Conservation (phyloP, 2,797 vertebrate species). For the Gila robusta region DNA sequence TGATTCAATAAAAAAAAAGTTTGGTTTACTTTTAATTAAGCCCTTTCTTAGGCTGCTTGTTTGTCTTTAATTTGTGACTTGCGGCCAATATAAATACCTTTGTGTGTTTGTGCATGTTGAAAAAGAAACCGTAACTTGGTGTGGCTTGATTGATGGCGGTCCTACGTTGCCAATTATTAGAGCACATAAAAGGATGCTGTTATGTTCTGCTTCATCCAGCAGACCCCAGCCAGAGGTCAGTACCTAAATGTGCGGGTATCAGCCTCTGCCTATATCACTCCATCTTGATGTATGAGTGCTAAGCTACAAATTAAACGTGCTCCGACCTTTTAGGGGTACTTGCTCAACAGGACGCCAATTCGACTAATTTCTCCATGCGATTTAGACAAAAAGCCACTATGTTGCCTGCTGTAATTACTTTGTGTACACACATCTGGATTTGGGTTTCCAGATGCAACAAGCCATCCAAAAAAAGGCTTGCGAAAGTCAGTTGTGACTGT, state of each 20-base stretch:
- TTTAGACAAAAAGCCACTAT: conserved; percentile 84
- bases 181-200: conserved; percentile 83
- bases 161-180: conserved; percentile 83
- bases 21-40: conserved; percentile 47
- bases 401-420: conserved; percentile 79
- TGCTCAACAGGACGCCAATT: conserved; percentile 80
- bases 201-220: conserved; percentile 77
- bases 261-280: conserved; percentile 81
- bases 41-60: conserved; percentile 46
- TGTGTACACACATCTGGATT: conserved; percentile 85
- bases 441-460: conserved; percentile 75
- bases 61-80: conserved; percentile 72
- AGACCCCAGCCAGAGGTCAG: conserved; percentile 76
- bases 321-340: conserved; percentile 76
- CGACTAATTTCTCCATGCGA: conserved; percentile 77
- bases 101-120: conserved; percentile 77
- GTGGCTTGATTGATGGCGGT: conserved; percentile 81
- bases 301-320: conserved; percentile 82
- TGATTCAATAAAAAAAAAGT: conserved; percentile 36
- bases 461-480: conserved; percentile 67
- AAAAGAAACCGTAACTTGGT: conserved; percentile 78
- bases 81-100: conserved; percentile 77
- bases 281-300: conserved; percentile 86
- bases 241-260: conserved; percentile 79
- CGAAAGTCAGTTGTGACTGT: conserved; percentile 69